Evolutionary conservation across 2,113 vertebrate genomes (phyloP).

Genomic region (Chionis minor): DNA sequence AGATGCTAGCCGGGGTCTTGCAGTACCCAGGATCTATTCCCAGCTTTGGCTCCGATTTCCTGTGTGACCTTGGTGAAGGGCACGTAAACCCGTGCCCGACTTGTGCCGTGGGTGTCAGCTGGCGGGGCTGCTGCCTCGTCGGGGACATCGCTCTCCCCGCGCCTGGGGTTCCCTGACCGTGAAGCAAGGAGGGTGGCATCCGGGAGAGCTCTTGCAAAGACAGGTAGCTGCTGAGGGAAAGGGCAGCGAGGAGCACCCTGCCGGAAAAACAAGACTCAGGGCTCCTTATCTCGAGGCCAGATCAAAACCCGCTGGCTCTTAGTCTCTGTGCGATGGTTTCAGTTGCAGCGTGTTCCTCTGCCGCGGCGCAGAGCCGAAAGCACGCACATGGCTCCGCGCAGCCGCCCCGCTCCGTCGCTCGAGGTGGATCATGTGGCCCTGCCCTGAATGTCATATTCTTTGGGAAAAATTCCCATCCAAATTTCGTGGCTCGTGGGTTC

Average conservation of each 20-base stretch:
- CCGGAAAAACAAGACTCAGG: neutral
- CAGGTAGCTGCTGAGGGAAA: neutral
- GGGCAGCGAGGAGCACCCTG: neutral
- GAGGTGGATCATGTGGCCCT: neutral
- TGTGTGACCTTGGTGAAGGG: neutral
- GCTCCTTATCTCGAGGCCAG: neutral
- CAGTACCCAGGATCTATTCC: neutral
- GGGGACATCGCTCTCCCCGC: neutral
- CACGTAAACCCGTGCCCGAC: rapidly evolving
- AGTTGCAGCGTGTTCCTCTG: neutral
- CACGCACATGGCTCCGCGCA: rapidly evolving
- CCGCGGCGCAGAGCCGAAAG: neutral
- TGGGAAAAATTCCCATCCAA: neutral
- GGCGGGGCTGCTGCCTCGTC: neutral
- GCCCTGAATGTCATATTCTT: neutral
- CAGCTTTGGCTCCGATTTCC: neutral
- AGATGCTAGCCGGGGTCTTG: neutral
- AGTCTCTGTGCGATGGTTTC: neutral
- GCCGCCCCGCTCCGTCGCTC: rapidly evolving
- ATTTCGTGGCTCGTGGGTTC: neutral
- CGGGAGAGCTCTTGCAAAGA: neutral
- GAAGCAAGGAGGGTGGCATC: neutral
- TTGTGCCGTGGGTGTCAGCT: neutral
- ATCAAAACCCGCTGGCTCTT: neutral
- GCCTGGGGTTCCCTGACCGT: neutral